These are phyloP conservation scores for Zygaena filipendulae DNA, from an alignment of 2,888 invertebrate species.

Conservation along the genomic window DNA sequence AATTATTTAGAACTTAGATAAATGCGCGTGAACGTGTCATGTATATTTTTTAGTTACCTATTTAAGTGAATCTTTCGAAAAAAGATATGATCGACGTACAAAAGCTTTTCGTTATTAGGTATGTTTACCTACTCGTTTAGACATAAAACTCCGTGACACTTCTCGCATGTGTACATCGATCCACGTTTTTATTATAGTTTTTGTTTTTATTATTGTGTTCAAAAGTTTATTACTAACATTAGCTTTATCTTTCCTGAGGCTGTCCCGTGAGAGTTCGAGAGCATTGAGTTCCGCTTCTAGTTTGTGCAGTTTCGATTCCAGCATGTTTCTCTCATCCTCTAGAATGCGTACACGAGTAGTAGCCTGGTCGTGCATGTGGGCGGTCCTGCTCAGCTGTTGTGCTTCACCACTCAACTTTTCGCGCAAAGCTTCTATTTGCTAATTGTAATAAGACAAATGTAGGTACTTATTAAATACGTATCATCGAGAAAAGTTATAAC, in stretches of 20 bases:
- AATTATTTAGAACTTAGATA: no score
- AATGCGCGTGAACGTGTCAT: no score
- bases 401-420: slow-evolving; percentile 80
- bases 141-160: no score
- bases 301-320: slow-evolving; percentile 81
- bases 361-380: slow-evolving; percentile 74
- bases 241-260: slow-evolving; percentile 79
- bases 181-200: no score
- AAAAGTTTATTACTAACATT: slow-evolving; percentile 78
- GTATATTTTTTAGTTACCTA: no score
- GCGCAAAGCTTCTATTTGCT: slow-evolving; percentile 82
- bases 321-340: slow-evolving; percentile 80
- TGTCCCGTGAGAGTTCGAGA: slow-evolving; percentile 77
- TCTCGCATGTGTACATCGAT: no score
- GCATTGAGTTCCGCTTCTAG: slow-evolving; percentile 82
- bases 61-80: no score
- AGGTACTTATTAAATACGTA: slow-evolving; percentile 2
- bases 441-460: slow-evolving; percentile 9
- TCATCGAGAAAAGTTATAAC: background rate
- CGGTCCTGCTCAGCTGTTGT: slow-evolving; percentile 76
- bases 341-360: slow-evolving; percentile 72
- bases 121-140: no score
- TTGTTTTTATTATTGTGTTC: no score
- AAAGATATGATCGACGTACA: no score
- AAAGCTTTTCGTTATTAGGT: no score